Conservation (phyloP, 1,140 invertebrate genomes). For the Aporrectodea caliginosa region DNA sequence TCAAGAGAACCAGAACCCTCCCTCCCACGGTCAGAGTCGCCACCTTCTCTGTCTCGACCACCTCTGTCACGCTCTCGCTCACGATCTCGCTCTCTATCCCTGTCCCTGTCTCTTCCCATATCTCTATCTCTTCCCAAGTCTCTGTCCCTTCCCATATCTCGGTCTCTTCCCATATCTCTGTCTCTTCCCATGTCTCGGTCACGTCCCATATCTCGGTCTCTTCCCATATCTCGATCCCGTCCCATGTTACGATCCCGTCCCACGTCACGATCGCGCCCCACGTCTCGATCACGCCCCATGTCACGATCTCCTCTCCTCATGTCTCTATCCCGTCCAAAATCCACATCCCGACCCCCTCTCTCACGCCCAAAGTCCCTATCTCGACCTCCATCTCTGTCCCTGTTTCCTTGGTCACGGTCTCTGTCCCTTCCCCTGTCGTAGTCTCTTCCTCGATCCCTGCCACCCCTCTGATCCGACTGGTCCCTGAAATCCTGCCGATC, state of each 20-base stretch:
- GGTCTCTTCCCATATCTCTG: not conserved
- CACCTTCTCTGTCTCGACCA: not conserved
- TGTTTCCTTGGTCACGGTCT: not conserved
- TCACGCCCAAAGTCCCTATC: no score
- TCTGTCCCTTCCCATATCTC: not conserved
- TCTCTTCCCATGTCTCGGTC: not conserved
- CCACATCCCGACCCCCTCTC: not conserved
- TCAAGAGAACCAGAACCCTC: not conserved
- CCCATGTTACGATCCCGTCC: not conserved
- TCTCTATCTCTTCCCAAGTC: not conserved
- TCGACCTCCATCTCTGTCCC: not conserved
- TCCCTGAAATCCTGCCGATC: not conserved
- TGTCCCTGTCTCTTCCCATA: not conserved
- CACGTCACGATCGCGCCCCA: not conserved
- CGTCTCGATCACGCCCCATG: not conserved
- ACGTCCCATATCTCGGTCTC: not conserved
- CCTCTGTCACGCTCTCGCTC: not conserved
- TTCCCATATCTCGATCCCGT: not conserved
- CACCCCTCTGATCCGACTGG: not conserved
- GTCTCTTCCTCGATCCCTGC: not conserved
- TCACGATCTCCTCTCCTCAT: not conserved
- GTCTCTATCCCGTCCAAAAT: not conserved
- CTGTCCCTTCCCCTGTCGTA: not conserved
- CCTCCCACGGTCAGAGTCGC: not conserved
- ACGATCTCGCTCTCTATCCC: not conserved